Evolutionary conservation across 2,113 vertebrate species (phyloP).

Genomic region (Chionomys nivalis): DNA sequence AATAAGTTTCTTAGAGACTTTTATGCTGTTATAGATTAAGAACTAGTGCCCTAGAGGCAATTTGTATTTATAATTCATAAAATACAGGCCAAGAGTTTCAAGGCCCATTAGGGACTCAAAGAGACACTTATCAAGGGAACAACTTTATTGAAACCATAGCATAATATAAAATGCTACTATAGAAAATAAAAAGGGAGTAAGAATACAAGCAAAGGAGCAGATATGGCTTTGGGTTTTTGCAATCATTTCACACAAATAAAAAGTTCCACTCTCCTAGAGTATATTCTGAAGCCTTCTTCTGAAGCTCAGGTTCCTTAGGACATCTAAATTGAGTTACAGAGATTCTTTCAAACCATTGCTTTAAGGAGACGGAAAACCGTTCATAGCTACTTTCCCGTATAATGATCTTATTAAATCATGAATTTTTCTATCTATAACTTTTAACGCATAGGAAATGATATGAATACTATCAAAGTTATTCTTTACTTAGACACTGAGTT

Average conservation of each 20-base stretch:
- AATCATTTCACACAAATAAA: not conserved
- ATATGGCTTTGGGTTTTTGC: not conserved
- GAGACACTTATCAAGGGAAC: slow-evolving; percentile 17
- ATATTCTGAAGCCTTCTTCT: not conserved
- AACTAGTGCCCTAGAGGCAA: not conserved
- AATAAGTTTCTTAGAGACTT: slow-evolving; percentile 2
- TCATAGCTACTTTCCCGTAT: not conserved
- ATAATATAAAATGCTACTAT: not conserved
- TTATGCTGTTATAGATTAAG: slow-evolving; percentile 32
- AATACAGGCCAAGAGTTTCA: not conserved
- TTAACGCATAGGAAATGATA: not conserved
- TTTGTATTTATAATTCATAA: slow-evolving; percentile 37
- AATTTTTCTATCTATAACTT: slow-evolving; percentile 53
- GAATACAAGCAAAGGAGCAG: not conserved
- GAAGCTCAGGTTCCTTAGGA: not conserved
- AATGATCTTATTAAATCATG: slow-evolving; percentile 12
- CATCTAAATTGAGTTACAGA: not conserved
- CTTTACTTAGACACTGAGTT: slow-evolving; percentile 20
- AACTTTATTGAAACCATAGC: not conserved
- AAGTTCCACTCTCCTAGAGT: not conserved
- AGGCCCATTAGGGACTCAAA: not conserved
- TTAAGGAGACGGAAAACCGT: not conserved
- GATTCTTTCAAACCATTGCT: not conserved
- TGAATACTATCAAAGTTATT: not conserved
- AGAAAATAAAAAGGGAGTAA: not conserved